A percentile compares a stretch with the other conserved stretches of the same genome.
Evolutionary conservation across 2,797 vertebrate genomes (phyloP).

Genomic region (Anomalospiza imberbis): DNA sequence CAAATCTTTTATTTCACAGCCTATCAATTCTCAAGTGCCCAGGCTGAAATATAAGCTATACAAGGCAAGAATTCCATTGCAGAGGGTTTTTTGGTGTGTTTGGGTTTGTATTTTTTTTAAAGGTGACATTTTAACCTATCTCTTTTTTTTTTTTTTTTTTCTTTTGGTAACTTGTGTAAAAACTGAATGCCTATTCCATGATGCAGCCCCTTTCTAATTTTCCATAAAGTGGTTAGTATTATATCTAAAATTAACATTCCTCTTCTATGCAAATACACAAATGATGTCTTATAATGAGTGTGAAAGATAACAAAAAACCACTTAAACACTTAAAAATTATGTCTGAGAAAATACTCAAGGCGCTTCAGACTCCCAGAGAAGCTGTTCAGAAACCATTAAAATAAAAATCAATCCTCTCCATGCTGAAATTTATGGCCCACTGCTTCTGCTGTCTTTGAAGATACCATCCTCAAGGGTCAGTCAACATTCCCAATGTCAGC

Average conservation of each 20-base stretch:
- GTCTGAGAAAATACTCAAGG: neutral
- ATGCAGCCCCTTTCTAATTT: neutral
- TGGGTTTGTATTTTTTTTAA: neutral
- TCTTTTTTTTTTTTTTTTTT: neutral
- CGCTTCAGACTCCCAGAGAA: constrained; percentile 33
- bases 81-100: neutral
- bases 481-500: neutral
- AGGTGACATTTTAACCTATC: neutral
- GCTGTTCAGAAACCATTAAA: constrained; percentile 15
- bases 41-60: neutral
- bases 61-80: neutral
- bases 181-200: neutral
- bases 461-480: neutral
- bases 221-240: neutral
- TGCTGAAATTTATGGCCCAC: constrained; percentile 26
- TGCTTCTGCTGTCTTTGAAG: constrained; percentile 42
- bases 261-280: neutral
- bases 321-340: constrained; percentile 20
- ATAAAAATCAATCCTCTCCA: neutral
- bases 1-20: constrained; percentile 1
- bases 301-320: neutral
- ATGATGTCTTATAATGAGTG: neutral
- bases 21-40: neutral
- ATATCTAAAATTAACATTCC: neutral
- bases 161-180: neutral